Evolutionary conservation across 2,797 vertebrate genomes (phyloP).

Genomic region (Acipenser ruthenus): DNA sequence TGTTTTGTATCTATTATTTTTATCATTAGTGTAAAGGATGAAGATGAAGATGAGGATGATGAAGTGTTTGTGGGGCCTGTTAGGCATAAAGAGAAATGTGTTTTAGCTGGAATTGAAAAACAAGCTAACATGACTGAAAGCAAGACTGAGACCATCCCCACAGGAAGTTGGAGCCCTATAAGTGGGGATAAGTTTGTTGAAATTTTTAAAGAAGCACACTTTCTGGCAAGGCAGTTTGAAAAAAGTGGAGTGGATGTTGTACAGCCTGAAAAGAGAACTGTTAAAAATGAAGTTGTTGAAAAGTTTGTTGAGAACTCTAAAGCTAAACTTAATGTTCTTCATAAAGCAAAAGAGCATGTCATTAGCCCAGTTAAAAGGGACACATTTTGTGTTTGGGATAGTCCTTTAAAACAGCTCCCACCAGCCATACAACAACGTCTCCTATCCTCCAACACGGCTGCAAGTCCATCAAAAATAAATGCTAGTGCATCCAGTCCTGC

Average conservation of each 20-base stretch:
- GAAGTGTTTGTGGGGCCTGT: slow-evolving; percentile 77
- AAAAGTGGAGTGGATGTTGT: slow-evolving; percentile 20
- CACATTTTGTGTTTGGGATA: slow-evolving; percentile 75
- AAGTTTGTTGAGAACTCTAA: slow-evolving; percentile 62
- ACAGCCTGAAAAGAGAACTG: neutral
- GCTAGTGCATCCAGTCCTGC: slow-evolving; percentile 48
- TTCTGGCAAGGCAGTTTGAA: slow-evolving; percentile 66
- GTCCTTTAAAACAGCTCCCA: slow-evolving; percentile 63
- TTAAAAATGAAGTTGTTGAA: slow-evolving; percentile 37
- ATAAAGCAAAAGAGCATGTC: slow-evolving; percentile 26
- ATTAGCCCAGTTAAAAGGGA: slow-evolving; percentile 75
- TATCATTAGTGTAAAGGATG: slow-evolving; percentile 60
- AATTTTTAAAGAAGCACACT: slow-evolving; percentile 76
- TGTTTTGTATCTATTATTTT: slow-evolving; percentile 2
- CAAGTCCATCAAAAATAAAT: slow-evolving; percentile 17
- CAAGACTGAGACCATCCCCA: too few species aligned
- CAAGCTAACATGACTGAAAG: neutral
- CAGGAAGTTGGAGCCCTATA: slow-evolving; percentile 63
- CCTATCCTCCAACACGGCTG: neutral
- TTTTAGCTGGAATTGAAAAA: slow-evolving; percentile 43
- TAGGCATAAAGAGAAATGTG: slow-evolving; percentile 60
- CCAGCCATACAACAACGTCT: slow-evolving; percentile 54
- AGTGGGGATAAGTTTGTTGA: slow-evolving; percentile 69
- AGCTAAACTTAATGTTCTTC: slow-evolving; percentile 60
- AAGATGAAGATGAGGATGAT: slow-evolving; percentile 47